phyloP scores from a whole-genome alignment of 2,888 invertebrate species.

The Melanophora roralis region DNA sequence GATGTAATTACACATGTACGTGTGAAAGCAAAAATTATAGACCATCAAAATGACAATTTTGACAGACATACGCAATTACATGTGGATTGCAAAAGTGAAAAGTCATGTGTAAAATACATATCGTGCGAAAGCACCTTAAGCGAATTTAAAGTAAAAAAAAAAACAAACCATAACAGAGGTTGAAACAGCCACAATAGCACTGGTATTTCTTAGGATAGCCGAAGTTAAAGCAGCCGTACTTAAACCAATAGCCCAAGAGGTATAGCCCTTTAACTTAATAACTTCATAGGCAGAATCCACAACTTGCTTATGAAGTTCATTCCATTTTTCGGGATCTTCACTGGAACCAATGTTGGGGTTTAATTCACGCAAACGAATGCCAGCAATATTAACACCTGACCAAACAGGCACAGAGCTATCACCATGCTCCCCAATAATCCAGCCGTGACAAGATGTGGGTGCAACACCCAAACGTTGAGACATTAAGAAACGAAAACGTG shows the following conservation, averaged over 20 bases:
- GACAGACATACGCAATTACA: too few relatives aligned
- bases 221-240: constrained; percentile 85
- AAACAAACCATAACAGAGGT: constrained; percentile 84
- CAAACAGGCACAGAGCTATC: constrained; percentile 94
- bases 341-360: constrained; percentile 85
- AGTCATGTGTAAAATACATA: too few relatives aligned
- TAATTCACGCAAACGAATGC: constrained; percentile 88
- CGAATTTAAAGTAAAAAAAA: neutral
- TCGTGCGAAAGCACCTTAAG: too few relatives aligned
- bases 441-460: constrained; percentile 91
- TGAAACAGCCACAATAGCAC: constrained; percentile 87
- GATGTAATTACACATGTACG: too few relatives aligned
- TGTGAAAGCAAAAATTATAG: too few relatives aligned
- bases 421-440: constrained; percentile 96
- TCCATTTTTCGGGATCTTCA: constrained; percentile 88
- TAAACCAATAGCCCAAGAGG: constrained; percentile 93
- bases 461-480: constrained; percentile 89
- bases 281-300: constrained; percentile 92
- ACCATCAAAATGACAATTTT: too few relatives aligned
- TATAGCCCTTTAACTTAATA: constrained; percentile 92
- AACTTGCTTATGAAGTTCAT: constrained; percentile 87
- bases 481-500: constrained; percentile 91
- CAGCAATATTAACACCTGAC: constrained; percentile 95
- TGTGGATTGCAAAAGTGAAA: too few relatives aligned
- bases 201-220: constrained; percentile 84